Percentiles rank a stretch among this genome's conserved stretches.
Evolutionary conservation across 2,797 vertebrate species (phyloP).

Genomic region (Cyclura pinguis): DNA sequence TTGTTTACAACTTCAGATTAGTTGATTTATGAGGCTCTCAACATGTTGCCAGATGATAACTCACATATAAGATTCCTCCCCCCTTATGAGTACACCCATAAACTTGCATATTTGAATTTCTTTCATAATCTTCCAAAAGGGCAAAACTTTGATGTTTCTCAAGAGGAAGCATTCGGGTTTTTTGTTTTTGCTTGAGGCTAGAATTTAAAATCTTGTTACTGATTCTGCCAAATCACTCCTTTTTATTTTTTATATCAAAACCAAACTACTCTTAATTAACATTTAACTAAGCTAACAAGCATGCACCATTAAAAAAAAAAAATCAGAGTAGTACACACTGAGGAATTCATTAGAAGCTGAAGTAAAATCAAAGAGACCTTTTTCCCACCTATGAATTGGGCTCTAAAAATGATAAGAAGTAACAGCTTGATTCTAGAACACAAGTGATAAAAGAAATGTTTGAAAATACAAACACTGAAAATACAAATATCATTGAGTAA

Average conservation of each 20-base stretch:
- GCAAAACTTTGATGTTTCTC: constrained; percentile 71
- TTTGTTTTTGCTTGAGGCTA: constrained; percentile 67
- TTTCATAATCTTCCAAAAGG: constrained; percentile 66
- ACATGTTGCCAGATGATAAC: constrained; percentile 47
- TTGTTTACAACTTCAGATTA: constrained; percentile 38
- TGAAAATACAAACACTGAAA: background rate
- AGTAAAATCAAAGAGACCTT: constrained; percentile 26
- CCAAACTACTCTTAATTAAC: constrained; percentile 60
- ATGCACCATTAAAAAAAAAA: background rate
- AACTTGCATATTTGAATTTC: constrained; percentile 67
- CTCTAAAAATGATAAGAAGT: constrained; percentile 7
- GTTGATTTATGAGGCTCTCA: constrained; percentile 43
- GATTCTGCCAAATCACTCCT: constrained; percentile 67
- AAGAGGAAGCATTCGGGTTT: constrained; percentile 58
- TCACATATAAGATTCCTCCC: constrained; percentile 46
- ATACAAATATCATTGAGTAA: background rate
- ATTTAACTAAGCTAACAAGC: constrained; percentile 34
- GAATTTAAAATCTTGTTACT: constrained; percentile 68
- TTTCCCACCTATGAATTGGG: constrained; percentile 25
- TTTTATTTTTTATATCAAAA: constrained; percentile 62
- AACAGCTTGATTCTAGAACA: constrained; percentile 22
- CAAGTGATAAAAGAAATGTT: background rate
- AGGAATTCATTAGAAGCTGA: constrained; percentile 37
- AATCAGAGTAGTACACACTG: constrained; percentile 21
- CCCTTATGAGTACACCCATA: constrained; percentile 53